Evolutionary conservation across 2,888 invertebrate genomes (phyloP).

Genomic region (Macropis europaea): DNA sequence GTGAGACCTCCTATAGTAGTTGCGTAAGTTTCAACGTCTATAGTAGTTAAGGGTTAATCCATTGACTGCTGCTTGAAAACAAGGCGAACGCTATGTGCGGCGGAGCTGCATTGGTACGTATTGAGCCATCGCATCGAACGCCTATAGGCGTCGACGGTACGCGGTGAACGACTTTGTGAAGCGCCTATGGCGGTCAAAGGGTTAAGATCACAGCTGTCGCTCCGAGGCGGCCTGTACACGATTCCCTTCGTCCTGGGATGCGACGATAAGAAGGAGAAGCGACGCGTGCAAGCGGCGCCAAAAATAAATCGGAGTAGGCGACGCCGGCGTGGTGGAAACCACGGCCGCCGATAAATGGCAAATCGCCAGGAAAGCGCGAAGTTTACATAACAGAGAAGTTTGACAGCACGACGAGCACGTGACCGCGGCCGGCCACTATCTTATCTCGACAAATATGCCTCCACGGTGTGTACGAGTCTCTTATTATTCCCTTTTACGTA

Average conservation of each 20-base stretch:
- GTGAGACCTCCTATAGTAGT: too few species aligned
- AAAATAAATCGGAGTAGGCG: slow-evolving; percentile 56
- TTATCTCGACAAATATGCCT: slow-evolving; percentile 70
- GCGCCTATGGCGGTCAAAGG: background rate
- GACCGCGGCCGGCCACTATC: slow-evolving; percentile 67
- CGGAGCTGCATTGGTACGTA: too few species aligned
- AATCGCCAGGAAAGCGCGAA: slow-evolving; percentile 71
- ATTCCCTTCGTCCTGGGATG: slow-evolving; percentile 19
- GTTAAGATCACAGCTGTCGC: background rate
- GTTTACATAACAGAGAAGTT: slow-evolving; percentile 78
- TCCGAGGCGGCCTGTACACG: slow-evolving; percentile 3
- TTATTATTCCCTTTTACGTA: slow-evolving; percentile 71
- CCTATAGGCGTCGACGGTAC: too few species aligned
- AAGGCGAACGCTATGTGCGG: too few species aligned
- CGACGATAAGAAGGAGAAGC: slow-evolving; percentile 32
- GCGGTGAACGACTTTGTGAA: too few species aligned
- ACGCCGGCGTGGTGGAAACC: slow-evolving; percentile 49
- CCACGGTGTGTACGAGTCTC: slow-evolving; percentile 52
- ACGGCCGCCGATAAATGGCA: slow-evolving; percentile 66
- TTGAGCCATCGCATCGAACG: too few species aligned
- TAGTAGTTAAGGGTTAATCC: too few species aligned
- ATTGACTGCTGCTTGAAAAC: too few species aligned
- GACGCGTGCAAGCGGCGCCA: slow-evolving; percentile 32
- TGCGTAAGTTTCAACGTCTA: too few species aligned
- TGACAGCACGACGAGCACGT: slow-evolving; percentile 76